Evolutionary conservation across 2,797 vertebrate genomes (phyloP).

Genomic region (Oreochromis mossambicus): DNA sequence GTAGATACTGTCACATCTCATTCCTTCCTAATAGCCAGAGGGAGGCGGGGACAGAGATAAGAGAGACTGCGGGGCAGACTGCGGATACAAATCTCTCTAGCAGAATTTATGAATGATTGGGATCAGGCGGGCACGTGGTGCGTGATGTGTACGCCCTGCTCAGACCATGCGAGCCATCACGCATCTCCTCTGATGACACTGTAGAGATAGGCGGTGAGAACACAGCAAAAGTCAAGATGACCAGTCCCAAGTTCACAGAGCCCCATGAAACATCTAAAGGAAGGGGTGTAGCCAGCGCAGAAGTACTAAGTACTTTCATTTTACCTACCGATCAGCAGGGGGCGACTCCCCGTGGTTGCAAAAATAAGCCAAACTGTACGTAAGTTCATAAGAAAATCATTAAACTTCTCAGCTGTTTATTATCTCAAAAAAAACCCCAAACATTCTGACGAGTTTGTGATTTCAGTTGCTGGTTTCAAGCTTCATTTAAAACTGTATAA

Average conservation of each 20-base stretch:
- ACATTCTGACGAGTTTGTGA: background rate
- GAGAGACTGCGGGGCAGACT: slow-evolving; percentile 40
- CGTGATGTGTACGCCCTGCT: slow-evolving; percentile 22
- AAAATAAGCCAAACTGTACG: background rate
- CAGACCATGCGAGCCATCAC: slow-evolving; percentile 26
- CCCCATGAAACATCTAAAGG: background rate
- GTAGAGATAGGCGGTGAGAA: background rate
- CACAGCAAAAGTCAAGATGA: background rate
- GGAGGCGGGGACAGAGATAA: slow-evolving; percentile 44
- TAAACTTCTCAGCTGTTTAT: background rate
- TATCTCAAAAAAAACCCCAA: background rate
- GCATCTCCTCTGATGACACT: slow-evolving; percentile 3
- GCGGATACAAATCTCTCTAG: slow-evolving; percentile 49
- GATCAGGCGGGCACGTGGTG: slow-evolving; percentile 66
- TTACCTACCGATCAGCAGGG: background rate
- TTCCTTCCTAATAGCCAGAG: slow-evolving; percentile 60
- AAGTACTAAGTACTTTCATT: background rate
- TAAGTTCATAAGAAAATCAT: background rate
- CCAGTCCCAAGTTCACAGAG: background rate
- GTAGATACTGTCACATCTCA: slow-evolving; percentile 38
- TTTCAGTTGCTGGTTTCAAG: background rate
- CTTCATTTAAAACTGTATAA: too few species aligned
- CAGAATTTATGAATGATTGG: slow-evolving; percentile 77
- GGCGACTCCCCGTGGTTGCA: background rate
- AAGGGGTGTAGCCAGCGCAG: background rate